Evolutionary conservation across 2,888 invertebrate genomes (phyloP), one percentile per base, ranked within the genome.

Genomic region (Caenorhabditis sp.): DNA sequence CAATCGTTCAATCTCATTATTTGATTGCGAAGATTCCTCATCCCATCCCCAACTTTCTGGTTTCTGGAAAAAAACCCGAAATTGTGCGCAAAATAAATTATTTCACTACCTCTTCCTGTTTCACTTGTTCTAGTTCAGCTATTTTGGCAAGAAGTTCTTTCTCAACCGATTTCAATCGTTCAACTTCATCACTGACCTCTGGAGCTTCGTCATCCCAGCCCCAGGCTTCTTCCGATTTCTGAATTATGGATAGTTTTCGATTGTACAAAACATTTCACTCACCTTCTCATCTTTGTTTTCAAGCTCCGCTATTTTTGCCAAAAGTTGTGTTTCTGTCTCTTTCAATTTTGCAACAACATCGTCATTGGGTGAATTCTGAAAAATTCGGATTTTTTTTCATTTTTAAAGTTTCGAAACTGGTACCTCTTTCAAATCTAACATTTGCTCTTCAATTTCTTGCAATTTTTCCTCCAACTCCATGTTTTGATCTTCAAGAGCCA

Each of bases 401-500:
- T 12, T 64, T 71, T 53, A 36, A 36, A 36, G 12, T n/a, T n/a
- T n/a, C n/a, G 12, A 36, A 36, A 36, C 5, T 36, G 12, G 12
- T 8, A 36, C 5, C 5, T 17, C 43, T 43, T 43, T 43, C 43
- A 17, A 43, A 49, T 72, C 68, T 14, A 55, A 43, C 49, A 72
- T n/a, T 50, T 76, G 65, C 12, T 67, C 73, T 37, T 69, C 69
- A 62, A 65, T 43, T 49, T 76, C 70, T 31, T 77, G 75, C 12
- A 70, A 50, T 23, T 62, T 59, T 51, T 78, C 78, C 26, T 78
- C 70, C 5, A 72, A 58, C 31, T 78, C 78, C 50, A 73, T 17
- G 21, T 73, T 66, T 37, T 73, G 71, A 58, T 76, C 78, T 53
- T 78, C 78, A 0, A 78, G 67, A 0, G 69, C 66, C 37, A 67